Base-by-base conservation (phyloP, 2,113 vertebrate genomes). In the Phylloscopus whistleri region DNA sequence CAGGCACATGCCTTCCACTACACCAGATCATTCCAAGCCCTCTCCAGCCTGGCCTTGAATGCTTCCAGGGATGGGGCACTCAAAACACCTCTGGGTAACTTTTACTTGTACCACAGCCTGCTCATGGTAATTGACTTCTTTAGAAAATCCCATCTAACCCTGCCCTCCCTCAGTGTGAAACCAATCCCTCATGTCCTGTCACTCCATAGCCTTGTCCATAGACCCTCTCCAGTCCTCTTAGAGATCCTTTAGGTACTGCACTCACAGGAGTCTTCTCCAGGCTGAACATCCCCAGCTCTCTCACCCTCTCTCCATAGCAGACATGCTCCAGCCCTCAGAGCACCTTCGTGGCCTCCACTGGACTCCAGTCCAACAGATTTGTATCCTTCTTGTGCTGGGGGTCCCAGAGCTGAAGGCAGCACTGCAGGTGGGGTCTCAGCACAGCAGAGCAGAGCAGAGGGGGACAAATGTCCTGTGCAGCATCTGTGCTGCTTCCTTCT, bases 291-390 rank as follows among this genome's bases (percentile, higher is more conserved):
- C 62, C 7, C 39, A 37, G 27, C 20, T 67, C 26, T 31, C 33
- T 16, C 26, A 31, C 4, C 27, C 27, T 68, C 2, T 13, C 21
- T 18, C 35, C 58, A 48, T 9, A 67, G 27, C 27, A 80, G 12
- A 16, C 1, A 5, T 3, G 8, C 27, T 26, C 27, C 63, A 80
- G 77, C 13, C 21, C n/a, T 46, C 0, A 0, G 26, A 31, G 41
- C 20, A 44, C 10, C 11, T 43, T 31, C 23, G 11, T 33, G 64
- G 14, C 31, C 11, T 49, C 35, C 79, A 49, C 23, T 11, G n/a
- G n/a, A n/a, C n/a, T n/a, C n/a, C n/a, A n/a, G n/a, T n/a, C 11
- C 35, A 51, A 24, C 15, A 35, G 5, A 9, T 70, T 60, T 2
- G 1, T 10, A 13, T 52, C 37, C 37, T 24, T 13, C 24, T 16